Conservation (phyloP, 2,797 vertebrate genomes). For the Etheostoma perlongum region DNA sequence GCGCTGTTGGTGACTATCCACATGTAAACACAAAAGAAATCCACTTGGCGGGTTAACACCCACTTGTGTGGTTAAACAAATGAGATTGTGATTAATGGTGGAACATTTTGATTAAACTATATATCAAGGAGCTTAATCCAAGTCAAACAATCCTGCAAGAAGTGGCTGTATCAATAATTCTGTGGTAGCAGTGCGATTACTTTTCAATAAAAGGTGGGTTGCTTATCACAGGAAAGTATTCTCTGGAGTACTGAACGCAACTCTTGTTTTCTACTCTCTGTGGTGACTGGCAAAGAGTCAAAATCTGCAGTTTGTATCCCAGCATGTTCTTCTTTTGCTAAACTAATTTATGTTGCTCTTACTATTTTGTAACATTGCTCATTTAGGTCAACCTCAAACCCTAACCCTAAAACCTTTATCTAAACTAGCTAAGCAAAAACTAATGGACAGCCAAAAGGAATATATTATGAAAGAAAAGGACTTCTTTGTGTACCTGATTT, state of each 20-base stretch:
- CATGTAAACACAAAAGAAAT: constrained; percentile 31
- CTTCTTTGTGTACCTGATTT: not conserved
- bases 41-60: constrained; percentile 31
- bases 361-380: not conserved
- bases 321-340: not conserved
- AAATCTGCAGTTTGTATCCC: not conserved
- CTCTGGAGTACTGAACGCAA: not conserved
- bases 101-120: not conserved
- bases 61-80: constrained; percentile 16
- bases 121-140: constrained; percentile 10
- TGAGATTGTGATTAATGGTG: constrained; percentile 19
- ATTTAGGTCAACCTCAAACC: not conserved
- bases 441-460: not conserved
- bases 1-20: constrained; percentile 14
- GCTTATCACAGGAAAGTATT: constrained; percentile 26
- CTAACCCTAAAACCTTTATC: not conserved
- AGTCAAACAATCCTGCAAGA: constrained; percentile 40
- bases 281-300: constrained; percentile 9
- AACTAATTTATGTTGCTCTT: not conserved
- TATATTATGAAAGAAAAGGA: not conserved
- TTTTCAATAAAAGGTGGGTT: constrained; percentile 9
- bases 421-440: not conserved
- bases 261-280: not conserved
- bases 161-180: not conserved
- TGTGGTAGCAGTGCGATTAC: constrained; percentile 5